Conservation (phyloP, 2,888 invertebrate species). For the Drosophila picticornis region DNA sequence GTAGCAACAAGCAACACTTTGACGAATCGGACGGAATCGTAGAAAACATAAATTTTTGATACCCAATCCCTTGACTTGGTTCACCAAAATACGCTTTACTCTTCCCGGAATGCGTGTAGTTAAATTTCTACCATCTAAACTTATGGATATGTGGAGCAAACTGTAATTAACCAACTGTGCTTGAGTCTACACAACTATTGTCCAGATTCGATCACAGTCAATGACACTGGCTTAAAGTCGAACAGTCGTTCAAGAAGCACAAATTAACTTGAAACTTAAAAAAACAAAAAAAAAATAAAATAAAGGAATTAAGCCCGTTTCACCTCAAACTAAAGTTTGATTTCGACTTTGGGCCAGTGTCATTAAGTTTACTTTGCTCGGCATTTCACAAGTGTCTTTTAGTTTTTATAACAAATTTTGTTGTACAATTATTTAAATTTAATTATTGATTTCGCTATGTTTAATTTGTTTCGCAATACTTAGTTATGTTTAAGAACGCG, state of each 20-base stretch:
- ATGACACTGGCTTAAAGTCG: constrained; percentile 11
- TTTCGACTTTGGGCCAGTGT: constrained; percentile 1
- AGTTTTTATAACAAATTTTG: constrained; percentile 60
- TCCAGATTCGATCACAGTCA: constrained; percentile 2
- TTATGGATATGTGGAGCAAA: constrained; percentile 23
- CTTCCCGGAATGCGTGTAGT: constrained; percentile 52
- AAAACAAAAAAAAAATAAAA: too few species aligned
- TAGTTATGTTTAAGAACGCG: constrained; percentile 58
- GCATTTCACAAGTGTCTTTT: constrained; percentile 14
- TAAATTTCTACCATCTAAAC: constrained; percentile 32
- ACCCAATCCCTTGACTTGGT: constrained; percentile 46
- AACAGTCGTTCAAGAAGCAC: not conserved
- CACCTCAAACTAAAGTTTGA: not conserved
- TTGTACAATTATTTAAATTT: constrained; percentile 56
- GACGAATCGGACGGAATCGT: constrained; percentile 55
- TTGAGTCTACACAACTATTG: constrained; percentile 7
- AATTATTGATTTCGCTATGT: constrained; percentile 65
- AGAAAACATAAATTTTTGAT: constrained; percentile 20
- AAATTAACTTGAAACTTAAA: not conserved
- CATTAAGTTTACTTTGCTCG: constrained; percentile 15
- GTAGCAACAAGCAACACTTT: constrained; percentile 34
- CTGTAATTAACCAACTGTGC: constrained; percentile 1
- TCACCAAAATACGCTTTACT: constrained; percentile 45
- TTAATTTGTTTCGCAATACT: constrained; percentile 56
- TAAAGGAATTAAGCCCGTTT: not conserved